Conservation (phyloP, 2,797 vertebrate genomes). For the Acanthis flammea region DNA sequence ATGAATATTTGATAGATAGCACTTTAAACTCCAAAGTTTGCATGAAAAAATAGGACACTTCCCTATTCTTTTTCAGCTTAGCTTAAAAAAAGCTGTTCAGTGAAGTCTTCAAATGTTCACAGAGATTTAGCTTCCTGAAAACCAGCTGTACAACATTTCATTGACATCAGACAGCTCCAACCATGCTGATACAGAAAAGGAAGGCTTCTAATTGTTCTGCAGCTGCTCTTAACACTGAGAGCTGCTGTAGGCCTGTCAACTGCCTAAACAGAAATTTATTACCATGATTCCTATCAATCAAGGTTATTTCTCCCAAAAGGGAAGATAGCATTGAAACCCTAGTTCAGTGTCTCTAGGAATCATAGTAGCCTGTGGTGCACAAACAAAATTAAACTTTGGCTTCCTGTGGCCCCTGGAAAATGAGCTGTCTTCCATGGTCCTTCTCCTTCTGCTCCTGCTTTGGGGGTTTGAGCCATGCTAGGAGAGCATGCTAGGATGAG, state of each 20-base stretch:
- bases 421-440: rapidly evolving
- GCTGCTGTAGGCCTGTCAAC: background rate
- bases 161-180: background rate
- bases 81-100: constrained; percentile 15
- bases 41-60: constrained; percentile 1
- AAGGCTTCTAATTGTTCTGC: background rate
- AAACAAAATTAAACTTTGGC: background rate
- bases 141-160: constrained; percentile 9
- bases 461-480: background rate
- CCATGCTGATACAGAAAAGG: background rate
- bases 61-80: constrained; percentile 11
- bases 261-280: background rate
- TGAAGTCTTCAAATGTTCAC: background rate
- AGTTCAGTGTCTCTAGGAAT: background rate
- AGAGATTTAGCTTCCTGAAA: constrained; percentile 17
- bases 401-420: background rate
- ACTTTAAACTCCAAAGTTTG: background rate
- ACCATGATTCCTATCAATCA: background rate
- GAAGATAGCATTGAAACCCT: background rate
- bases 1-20: constrained; percentile 49
- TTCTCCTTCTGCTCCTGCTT: background rate
- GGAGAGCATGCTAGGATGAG: background rate
- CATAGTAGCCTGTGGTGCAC: background rate
- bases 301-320: background rate
- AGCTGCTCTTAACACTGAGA: background rate